Evolutionary conservation across 2,113 vertebrate genomes (phyloP).

Genomic region (Panthera leo): DNA sequence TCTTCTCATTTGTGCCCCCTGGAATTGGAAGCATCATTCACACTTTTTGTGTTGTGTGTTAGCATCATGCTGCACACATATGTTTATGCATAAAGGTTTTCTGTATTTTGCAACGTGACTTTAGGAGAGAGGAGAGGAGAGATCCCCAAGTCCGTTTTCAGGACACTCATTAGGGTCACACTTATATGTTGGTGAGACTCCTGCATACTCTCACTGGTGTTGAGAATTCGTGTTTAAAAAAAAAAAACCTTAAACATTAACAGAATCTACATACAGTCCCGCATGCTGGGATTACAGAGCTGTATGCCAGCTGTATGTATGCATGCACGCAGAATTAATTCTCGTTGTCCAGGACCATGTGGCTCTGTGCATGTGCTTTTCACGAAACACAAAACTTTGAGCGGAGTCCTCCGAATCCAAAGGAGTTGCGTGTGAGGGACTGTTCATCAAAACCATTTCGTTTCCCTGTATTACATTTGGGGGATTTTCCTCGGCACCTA

Average conservation of each 20-base stretch:
- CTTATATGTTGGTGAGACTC: neutral
- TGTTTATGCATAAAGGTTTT: neutral
- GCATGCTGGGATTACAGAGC: neutral
- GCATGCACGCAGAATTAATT: neutral
- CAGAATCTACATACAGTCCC: neutral
- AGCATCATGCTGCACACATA: neutral
- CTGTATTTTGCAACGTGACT: neutral
- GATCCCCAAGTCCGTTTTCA: neutral
- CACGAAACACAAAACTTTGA: neutral
- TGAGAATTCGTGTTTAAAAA: neutral
- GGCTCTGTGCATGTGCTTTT: neutral
- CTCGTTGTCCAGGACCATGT: neutral
- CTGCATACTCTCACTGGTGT: rapidly evolving
- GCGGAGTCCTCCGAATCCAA: neutral
- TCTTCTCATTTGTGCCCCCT: neutral
- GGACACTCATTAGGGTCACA: neutral
- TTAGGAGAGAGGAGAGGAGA: neutral
- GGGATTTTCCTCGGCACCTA: neutral
- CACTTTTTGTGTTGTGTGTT: neutral
- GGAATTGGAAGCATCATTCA: neutral
- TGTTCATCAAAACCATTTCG: neutral
- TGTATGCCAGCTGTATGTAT: neutral
- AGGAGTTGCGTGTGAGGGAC: neutral
- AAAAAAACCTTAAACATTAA: neutral
- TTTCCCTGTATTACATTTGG: neutral